phyloP scores from a whole-genome alignment of 2,888 invertebrate species.

The Watsonalla cultraria region DNA sequence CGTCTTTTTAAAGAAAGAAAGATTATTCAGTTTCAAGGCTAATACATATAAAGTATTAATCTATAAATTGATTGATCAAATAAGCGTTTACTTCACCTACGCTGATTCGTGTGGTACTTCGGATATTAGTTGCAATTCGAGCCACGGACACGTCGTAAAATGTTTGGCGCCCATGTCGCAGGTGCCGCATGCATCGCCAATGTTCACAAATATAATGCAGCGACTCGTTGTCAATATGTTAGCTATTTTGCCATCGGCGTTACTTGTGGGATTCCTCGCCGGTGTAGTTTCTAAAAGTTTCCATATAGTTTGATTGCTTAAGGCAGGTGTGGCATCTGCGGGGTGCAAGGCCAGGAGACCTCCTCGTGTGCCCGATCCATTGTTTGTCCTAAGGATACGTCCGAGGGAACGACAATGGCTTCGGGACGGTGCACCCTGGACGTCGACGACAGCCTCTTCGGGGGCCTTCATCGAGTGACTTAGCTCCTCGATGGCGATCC shows the following conservation, averaged over 20 bases:
- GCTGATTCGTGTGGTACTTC: constrained; percentile 25
- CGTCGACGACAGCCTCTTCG: too few relatives aligned
- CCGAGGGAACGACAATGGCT: too few relatives aligned
- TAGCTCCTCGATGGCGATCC: too few relatives aligned
- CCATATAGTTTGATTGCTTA: neutral
- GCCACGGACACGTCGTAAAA: constrained; percentile 62
- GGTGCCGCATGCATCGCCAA: constrained; percentile 35
- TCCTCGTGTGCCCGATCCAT: too few relatives aligned
- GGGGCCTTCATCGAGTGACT: too few relatives aligned
- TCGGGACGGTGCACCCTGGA: too few relatives aligned
- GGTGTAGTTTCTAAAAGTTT: constrained; percentile 7
- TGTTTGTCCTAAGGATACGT: too few relatives aligned
- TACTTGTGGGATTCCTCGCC: constrained; percentile 7
- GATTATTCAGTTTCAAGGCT: too few relatives aligned
- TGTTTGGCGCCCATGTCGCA: constrained; percentile 50
- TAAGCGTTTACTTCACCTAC: neutral
- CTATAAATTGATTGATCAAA: neutral
- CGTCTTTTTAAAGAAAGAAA: too few relatives aligned
- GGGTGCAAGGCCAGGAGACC: too few relatives aligned
- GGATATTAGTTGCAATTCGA: constrained; percentile 64
- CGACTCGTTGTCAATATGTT: constrained; percentile 16
- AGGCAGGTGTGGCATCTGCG: neutral
- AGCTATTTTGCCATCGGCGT: constrained; percentile 24
- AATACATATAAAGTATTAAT: too few relatives aligned
- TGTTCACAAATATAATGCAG: constrained; percentile 38